A percentile compares a stretch with the other conserved stretches of the same genome.
Conservation (phyloP, 2,797 vertebrate genomes). For the Ataeniobius toweri region DNA sequence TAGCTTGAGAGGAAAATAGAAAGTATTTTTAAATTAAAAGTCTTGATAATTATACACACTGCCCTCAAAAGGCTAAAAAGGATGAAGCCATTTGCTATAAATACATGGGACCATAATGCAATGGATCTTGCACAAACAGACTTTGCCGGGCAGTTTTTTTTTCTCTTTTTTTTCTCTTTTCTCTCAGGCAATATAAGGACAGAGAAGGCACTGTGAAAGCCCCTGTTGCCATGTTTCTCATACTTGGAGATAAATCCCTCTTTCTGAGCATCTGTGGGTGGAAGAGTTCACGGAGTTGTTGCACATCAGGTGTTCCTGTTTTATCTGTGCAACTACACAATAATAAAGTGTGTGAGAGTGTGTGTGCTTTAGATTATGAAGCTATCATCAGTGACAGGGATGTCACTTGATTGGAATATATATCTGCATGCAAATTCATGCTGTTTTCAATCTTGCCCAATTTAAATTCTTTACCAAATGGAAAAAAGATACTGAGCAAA, state of each 20-base stretch:
- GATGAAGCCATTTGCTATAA: background rate
- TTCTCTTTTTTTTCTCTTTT: conserved; percentile 9
- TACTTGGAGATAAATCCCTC: conserved; percentile 21
- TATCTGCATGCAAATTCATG: conserved; percentile 45
- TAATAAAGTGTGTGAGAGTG: conserved; percentile 17
- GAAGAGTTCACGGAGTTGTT: conserved; percentile 14
- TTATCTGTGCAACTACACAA: conserved; percentile 24
- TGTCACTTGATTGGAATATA: conserved; percentile 71
- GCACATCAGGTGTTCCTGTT: conserved; percentile 35
- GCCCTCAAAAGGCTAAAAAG: no score
- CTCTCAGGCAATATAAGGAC: conserved; percentile 13
- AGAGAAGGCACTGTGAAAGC: background rate
- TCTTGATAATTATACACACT: background rate
- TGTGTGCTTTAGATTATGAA: conserved; percentile 35
- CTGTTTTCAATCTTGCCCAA: conserved; percentile 56
- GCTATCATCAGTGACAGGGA: conserved; percentile 53
- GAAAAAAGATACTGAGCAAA: conserved; percentile 48
- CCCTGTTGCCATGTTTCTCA: background rate
- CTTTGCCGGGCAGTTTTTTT: background rate
- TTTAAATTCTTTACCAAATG: conserved; percentile 63
- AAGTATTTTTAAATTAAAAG: background rate
- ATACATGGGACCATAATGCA: background rate
- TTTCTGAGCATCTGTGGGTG: conserved; percentile 5
- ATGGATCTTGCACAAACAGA: background rate
- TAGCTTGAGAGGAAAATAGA: background rate